Base-by-base conservation (phyloP, 2,888 invertebrate species). In the Auanema sp. region DNA sequence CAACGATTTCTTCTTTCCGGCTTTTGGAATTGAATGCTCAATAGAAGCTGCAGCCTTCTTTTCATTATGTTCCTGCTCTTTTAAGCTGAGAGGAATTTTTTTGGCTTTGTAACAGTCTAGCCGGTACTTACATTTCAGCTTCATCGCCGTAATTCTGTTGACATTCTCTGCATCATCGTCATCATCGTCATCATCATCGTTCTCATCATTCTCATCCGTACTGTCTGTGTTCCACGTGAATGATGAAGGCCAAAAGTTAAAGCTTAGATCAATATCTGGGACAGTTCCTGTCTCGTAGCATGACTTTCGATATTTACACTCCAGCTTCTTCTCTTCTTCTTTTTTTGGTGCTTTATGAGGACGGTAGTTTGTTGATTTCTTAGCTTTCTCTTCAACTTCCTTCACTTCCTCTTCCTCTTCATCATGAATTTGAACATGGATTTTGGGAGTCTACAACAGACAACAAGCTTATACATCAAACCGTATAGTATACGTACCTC, bases 251-350 rank as follows among this genome's bases (percentile, higher is more conserved):
- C 53, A 51, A 2, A 62, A 66, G 49, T 65, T 56, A 56, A 63
- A 65, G 49, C 47, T 58, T 14, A 43, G 24, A 40, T 60, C 69
- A 18, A 74, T 67, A 23, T 73, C 60, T 0, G 70, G 72, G 12
- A 66, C 58, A 18, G 67, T 65, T 57, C 74, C 76, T 40, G 66
- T 71, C 44, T 69, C 70, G 55, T 77, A 77, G 61, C 79, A 79
- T 3, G 72, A 64, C 60, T 77, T 68, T 24, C 79, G 66, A 52
- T 74, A 77, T 55, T 75, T 74, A 67, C 79, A 78, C 43, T 66
- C 68, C 21, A 67, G 58, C 5, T 64, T 55, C 14, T 66, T 58
- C 14, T 53, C 59, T 24, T 53, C 43, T 21, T 62, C 63, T 24
- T 47, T 55, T 50, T 51, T n/a, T 24, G n/a, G 42, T 51, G 49